phyloP scores from a whole-genome alignment of 64 coral and sea anemone species.

The Platygyra sinensis region DNA sequence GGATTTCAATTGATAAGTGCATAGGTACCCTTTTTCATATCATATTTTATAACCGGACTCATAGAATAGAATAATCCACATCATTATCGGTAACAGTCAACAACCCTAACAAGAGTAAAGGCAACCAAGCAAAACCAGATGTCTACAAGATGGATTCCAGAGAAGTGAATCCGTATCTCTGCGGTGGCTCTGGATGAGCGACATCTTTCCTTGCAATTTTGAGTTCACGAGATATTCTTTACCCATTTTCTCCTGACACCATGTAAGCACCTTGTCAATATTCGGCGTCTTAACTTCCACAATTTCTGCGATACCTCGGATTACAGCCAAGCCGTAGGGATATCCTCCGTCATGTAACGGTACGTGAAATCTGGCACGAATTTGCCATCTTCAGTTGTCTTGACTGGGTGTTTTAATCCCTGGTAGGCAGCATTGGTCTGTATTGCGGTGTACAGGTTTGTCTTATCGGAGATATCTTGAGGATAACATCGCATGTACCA shows the following conservation, averaged over 20 bases:
- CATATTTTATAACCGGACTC: too few relatives aligned
- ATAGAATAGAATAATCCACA: too few relatives aligned
- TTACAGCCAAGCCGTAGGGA: constrained; percentile 30
- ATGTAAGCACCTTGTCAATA: constrained; percentile 52
- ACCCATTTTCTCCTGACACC: constrained; percentile 51
- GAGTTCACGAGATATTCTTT: constrained; percentile 63
- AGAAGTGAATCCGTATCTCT: constrained; percentile 47
- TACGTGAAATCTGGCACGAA: constrained; percentile 18
- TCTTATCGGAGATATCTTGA: constrained; percentile 30
- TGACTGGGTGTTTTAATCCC: constrained; percentile 29
- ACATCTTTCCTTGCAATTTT: constrained; percentile 73
- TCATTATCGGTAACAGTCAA: too few relatives aligned
- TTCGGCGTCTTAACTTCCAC: constrained; percentile 53
- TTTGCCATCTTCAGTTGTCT: constrained; percentile 16
- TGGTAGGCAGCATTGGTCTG: constrained; percentile 35
- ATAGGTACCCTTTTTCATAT: too few relatives aligned
- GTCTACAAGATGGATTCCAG: constrained; percentile 27
- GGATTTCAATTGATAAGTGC: too few relatives aligned
- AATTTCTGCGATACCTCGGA: constrained; percentile 67
- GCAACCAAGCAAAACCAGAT: too few relatives aligned
- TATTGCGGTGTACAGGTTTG: constrained; percentile 17
- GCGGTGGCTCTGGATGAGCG: constrained; percentile 50
- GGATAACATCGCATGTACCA: constrained; percentile 26
- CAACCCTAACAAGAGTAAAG: too few relatives aligned
- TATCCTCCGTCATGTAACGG: constrained; percentile 37